These are phyloP conservation scores for Scrobipalpa atriplicella DNA, from an alignment of 2,888 invertebrate species.

Conservation along the genomic window DNA sequence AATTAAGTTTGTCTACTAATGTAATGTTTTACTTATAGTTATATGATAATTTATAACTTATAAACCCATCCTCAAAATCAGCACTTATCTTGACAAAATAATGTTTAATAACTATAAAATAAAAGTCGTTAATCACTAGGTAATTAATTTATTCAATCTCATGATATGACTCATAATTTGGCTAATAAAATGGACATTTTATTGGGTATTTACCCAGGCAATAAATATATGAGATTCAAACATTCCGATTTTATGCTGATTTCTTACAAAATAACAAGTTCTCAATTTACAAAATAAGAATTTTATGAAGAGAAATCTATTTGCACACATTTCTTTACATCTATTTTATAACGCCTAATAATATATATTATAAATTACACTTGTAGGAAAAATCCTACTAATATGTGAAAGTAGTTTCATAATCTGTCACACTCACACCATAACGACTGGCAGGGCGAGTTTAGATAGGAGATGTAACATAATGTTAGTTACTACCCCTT, in stretches of 20 bases:
- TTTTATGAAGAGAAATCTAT: background rate
- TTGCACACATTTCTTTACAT: background rate
- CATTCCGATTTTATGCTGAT: background rate
- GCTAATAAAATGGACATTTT: conserved; percentile 71
- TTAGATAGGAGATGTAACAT: no score
- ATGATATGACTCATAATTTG: conserved; percentile 81
- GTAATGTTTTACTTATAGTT: conserved; percentile 3
- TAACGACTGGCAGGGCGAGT: no score
- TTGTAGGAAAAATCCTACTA: background rate
- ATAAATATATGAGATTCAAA: conserved; percentile 28
- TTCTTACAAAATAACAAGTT: background rate
- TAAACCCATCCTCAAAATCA: no score
- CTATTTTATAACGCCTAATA: background rate
- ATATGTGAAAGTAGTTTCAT: background rate
- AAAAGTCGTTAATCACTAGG: conserved; percentile 48
- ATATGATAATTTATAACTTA: no score
- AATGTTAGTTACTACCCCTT: no score
- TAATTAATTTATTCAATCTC: conserved; percentile 75
- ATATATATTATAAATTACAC: background rate
- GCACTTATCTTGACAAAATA: no score
- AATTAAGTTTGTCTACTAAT: background rate
- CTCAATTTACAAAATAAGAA: background rate
- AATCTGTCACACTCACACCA: background rate
- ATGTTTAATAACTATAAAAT: background rate
- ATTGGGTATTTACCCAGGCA: conserved; percentile 57